Base-by-base conservation (phyloP, 2,888 invertebrate species). In the Camptogramma bilineatum region DNA sequence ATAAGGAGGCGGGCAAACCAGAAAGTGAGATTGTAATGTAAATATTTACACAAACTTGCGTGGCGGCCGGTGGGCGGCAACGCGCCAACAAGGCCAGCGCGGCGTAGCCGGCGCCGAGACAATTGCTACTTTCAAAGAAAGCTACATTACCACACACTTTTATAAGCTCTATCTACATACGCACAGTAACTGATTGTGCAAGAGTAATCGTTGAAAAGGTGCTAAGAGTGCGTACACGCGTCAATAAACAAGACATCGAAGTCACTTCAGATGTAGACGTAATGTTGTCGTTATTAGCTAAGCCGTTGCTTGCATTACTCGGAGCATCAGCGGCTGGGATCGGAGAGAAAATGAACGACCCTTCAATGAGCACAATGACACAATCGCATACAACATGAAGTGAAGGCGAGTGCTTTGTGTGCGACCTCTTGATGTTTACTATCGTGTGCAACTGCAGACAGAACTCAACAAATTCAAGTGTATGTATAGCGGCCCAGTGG, bases 51-150 rank as follows among this genome's bases (percentile, higher is more conserved):
- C 5, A 28, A 8, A 28, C 7, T 8, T 8, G 28, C 28, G 28
- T 28, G 28, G 28, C 7, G 28, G 5, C 7, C 28, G 28, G 4
- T 8, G 28, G 28, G 28, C 28, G 5, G 28, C 24, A n/a, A n/a
- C 48, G 28, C 16, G 50, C 50, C 8, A 17, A 13, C 34, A 34
- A 34, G 18, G 46, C 9, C 10, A 4, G 16, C 19, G 39, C 13
- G 18, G 17, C 54, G 7, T 46, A 46, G 28, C 46, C 54, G 10
- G 48, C 48, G 44, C 44, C 24, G 24, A n/a, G n/a, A 47, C n/a
- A 48, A 31, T 48, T 18, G 19, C 31, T 31, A 55, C 28, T 18
- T 8, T 51, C 31, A 18, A 31, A 34, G 47, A 31, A 34, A 31
- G 47, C 34, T 34, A 51, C 10, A 44, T 17, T 5, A 17, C 17